phyloP scores from a whole-genome alignment of 2,797 vertebrate genomes.

The Lagodon rhomboides region DNA sequence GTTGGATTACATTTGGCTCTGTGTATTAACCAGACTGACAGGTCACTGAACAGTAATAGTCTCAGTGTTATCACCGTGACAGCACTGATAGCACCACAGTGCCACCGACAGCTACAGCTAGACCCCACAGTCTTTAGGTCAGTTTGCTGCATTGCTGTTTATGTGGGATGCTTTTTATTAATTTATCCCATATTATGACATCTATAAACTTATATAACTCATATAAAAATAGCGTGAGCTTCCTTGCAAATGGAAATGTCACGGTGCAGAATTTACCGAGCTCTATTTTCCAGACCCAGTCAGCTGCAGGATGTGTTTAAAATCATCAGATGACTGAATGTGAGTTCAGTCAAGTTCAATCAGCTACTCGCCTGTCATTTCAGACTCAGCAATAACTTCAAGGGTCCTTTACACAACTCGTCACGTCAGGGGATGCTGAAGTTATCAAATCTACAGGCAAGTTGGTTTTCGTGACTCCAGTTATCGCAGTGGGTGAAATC shows the following conservation, averaged over 20 bases:
- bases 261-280: background rate
- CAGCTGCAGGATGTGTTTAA: constrained; percentile 1
- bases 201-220: background rate
- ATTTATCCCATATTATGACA: background rate
- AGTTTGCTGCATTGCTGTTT: background rate
- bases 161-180: background rate
- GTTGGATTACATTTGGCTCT: background rate
- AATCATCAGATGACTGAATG: background rate
- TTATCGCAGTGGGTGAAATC: constrained; percentile 17
- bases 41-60: background rate
- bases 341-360: constrained; percentile 30
- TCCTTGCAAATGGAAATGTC: background rate
- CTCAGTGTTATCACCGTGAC: background rate
- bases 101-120: background rate
- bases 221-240: background rate
- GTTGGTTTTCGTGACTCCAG: constrained; percentile 1
- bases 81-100: background rate
- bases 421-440: constrained; percentile 8
- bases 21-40: background rate
- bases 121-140: background rate
- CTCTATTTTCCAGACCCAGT: background rate
- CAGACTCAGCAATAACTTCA: background rate
- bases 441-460: constrained; percentile 20
- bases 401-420: constrained; percentile 13
- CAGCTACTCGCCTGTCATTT: constrained; percentile 17